A percentile compares a stretch with the other conserved stretches of the same genome.
These are phyloP conservation scores for Glomeris maerens DNA, from an alignment of 1,140 invertebrate species.

Conservation along the genomic window DNA sequence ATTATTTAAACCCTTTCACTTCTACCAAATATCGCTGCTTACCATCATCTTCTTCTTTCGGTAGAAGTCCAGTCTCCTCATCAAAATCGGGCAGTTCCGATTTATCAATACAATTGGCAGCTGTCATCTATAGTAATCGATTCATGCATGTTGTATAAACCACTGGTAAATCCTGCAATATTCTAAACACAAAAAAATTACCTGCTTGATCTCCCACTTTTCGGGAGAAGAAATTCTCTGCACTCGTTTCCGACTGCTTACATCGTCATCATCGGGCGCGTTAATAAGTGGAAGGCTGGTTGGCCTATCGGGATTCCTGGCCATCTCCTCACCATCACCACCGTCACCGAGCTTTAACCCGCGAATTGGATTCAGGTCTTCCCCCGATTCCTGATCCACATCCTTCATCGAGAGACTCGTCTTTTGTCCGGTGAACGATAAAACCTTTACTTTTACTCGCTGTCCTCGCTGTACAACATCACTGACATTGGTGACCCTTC, in stretches of 20 bases:
- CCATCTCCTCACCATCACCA: slow-evolving; percentile 45
- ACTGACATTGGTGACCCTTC: slow-evolving; percentile 80
- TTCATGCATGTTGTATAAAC: too few relatives aligned
- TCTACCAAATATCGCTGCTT: slow-evolving; percentile 13
- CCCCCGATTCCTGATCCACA: slow-evolving; percentile 86
- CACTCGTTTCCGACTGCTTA: slow-evolving; percentile 59
- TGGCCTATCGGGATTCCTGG: slow-evolving; percentile 74
- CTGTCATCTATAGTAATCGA: slow-evolving; percentile 48
- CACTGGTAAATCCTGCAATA: too few relatives aligned
- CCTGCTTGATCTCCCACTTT: slow-evolving; percentile 49
- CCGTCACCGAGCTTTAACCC: slow-evolving; percentile 23
- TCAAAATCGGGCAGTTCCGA: slow-evolving; percentile 84
- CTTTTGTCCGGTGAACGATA: slow-evolving; percentile 81
- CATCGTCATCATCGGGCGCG: slow-evolving; percentile 51
- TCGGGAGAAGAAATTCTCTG: slow-evolving; percentile 93
- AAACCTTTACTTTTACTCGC: slow-evolving; percentile 84
- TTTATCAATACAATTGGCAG: slow-evolving; percentile 67
- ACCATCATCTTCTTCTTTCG: slow-evolving; percentile 73
- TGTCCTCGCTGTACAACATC: slow-evolving; percentile 86
- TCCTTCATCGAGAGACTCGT: slow-evolving; percentile 97
- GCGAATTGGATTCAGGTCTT: slow-evolving; percentile 78
- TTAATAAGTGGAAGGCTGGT: slow-evolving; percentile 22
- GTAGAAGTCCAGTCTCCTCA: slow-evolving; percentile 61
- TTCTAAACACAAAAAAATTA: slow-evolving; percentile 14
- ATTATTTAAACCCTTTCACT: too few relatives aligned